Evolutionary conservation across 2,888 invertebrate genomes (phyloP).

Genomic region (Mycalesis mineus): DNA sequence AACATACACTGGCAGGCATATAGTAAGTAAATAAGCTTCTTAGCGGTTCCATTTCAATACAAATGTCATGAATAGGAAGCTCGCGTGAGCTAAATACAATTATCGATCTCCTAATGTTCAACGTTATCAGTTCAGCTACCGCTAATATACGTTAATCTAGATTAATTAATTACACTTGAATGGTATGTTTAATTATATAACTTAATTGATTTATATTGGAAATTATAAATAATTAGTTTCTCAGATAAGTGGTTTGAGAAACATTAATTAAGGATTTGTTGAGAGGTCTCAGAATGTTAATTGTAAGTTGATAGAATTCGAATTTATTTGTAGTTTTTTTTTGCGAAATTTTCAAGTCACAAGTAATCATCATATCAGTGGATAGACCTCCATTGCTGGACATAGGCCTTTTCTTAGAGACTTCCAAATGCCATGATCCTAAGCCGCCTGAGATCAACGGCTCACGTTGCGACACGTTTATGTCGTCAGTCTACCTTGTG

Average conservation of each 20-base stretch:
- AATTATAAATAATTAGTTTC: neutral
- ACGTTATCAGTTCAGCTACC: neutral
- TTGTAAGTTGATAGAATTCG: too few relatives aligned
- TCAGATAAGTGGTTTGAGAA: neutral
- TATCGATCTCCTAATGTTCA: neutral
- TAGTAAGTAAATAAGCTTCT: neutral
- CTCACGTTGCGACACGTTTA: too few relatives aligned
- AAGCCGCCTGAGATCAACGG: too few relatives aligned
- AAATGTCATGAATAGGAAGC: slow-evolving; percentile 3
- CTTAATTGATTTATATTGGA: neutral
- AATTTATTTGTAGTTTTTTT: too few relatives aligned
- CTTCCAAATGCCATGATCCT: too few relatives aligned
- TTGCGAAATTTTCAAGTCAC: too few relatives aligned
- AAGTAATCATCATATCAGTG: too few relatives aligned
- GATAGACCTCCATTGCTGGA: too few relatives aligned
- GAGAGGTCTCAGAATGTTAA: neutral
- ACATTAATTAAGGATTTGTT: neutral
- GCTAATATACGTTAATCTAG: neutral
- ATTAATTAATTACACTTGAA: neutral
- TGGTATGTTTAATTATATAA: neutral
- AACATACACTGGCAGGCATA: neutral
- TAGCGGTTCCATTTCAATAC: neutral
- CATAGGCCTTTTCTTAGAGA: too few relatives aligned
- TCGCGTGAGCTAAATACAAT: neutral
- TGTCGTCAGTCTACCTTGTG: too few relatives aligned